Evolutionary conservation across 2,888 invertebrate genomes (phyloP).

Genomic region (Ariolimax columbianus): DNA sequence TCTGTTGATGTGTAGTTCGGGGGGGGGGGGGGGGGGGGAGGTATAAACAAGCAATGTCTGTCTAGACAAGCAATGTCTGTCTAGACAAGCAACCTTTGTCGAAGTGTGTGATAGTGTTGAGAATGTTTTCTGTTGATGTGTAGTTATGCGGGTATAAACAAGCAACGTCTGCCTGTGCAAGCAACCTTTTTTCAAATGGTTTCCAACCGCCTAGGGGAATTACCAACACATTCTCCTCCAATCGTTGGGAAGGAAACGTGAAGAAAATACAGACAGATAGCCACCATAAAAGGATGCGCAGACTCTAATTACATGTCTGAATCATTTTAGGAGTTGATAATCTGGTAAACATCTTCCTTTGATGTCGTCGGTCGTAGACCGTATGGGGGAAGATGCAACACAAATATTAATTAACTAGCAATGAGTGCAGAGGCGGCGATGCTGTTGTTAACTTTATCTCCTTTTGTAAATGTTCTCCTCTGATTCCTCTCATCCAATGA

Average conservation of each 20-base stretch:
- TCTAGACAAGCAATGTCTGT: too few relatives aligned
- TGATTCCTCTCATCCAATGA: neutral
- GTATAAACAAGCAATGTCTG: too few relatives aligned
- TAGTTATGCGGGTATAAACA: too few relatives aligned
- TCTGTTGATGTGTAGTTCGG: too few relatives aligned
- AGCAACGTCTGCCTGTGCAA: too few relatives aligned
- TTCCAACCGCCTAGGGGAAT: too few relatives aligned
- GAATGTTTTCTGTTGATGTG: too few relatives aligned
- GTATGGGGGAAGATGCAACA: neutral
- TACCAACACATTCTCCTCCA: neutral
- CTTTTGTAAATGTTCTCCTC: neutral
- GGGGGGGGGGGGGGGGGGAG: too few relatives aligned
- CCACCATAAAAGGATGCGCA: neutral
- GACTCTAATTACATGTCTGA: neutral
- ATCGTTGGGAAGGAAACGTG: neutral
- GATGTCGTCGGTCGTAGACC: neutral
- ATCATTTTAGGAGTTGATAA: neutral
- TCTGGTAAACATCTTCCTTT: neutral
- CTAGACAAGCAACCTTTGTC: too few relatives aligned
- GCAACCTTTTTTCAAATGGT: too few relatives aligned
- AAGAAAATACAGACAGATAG: neutral
- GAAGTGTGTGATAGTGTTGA: too few relatives aligned
- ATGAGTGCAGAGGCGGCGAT: neutral
- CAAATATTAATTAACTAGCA: too few relatives aligned
- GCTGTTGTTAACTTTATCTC: neutral